These are phyloP conservation scores for Drosophila kurseongensis DNA, from an alignment of 1,140 invertebrate species.

Conservation along the genomic window DNA sequence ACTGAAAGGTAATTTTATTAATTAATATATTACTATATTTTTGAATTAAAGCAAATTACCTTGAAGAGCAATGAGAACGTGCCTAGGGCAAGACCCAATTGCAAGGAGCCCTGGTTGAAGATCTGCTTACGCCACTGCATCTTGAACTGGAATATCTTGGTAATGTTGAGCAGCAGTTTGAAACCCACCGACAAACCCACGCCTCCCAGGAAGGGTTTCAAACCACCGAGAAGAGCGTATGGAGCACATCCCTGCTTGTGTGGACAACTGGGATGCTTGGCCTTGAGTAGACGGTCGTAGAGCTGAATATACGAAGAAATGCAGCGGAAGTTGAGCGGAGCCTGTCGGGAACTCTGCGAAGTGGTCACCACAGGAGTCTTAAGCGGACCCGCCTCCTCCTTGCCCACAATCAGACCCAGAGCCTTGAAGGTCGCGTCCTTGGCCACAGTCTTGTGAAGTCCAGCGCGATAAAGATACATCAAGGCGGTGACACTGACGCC, in stretches of 20 bases:
- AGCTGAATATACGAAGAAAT: conserved; percentile 50
- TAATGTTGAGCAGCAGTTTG: conserved; percentile 84
- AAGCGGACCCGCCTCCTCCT: conserved; percentile 86
- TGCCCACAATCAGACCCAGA: conserved; percentile 87
- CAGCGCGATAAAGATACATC: conserved; percentile 87
- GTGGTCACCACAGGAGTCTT: conserved; percentile 20
- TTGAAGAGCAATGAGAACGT: conserved; percentile 87
- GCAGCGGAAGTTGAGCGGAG: conserved; percentile 25
- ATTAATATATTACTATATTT: no score
- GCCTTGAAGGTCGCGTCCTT: conserved; percentile 88
- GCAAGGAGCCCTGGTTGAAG: conserved; percentile 85
- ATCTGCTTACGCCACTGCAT: conserved; percentile 85
- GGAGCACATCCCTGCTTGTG: conserved; percentile 87
- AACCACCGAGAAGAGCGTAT: conserved; percentile 86
- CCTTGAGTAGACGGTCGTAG: conserved; percentile 48
- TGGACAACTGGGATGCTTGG: conserved; percentile 86
- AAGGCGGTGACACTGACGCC: conserved; percentile 86
- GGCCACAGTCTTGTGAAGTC: conserved; percentile 75
- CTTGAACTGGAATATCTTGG: conserved; percentile 85
- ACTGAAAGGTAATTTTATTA: conserved; percentile 52
- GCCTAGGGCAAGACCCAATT: conserved; percentile 87
- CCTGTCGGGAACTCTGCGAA: conserved; percentile 10
- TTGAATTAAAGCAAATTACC: conserved; percentile 76
- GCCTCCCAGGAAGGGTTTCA: conserved; percentile 87
- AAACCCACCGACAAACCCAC: conserved; percentile 86